Evolutionary conservation across 2,888 invertebrate genomes (phyloP).

Genomic region (Anticlea derivata): DNA sequence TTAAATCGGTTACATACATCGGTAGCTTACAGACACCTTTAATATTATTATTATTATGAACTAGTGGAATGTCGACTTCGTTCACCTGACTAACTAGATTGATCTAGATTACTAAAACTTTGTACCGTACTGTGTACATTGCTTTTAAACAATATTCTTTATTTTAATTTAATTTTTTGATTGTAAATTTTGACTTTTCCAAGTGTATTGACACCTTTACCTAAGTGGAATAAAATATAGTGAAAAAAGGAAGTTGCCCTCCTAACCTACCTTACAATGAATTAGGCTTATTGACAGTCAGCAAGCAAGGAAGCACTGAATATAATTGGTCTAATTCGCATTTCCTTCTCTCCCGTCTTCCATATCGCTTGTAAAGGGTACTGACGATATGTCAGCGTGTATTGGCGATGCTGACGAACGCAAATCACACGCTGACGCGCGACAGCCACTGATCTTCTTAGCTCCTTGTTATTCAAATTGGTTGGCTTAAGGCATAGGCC

Average conservation of each 20-base stretch:
- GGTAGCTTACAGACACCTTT: constrained; percentile 32
- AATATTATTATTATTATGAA: not conserved
- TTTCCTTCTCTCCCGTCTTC: constrained; percentile 8
- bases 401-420: constrained; percentile 46
- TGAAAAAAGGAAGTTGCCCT: too few relatives aligned
- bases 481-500: constrained; percentile 34
- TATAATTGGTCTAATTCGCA: constrained; percentile 4
- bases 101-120: too few relatives aligned
- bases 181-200: too few relatives aligned
- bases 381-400: constrained; percentile 35
- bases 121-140: too few relatives aligned
- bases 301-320: not conserved
- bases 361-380: constrained; percentile 8
- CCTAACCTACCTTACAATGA: too few relatives aligned
- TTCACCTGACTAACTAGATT: too few relatives aligned
- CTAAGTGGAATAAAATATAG: too few relatives aligned
- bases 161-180: too few relatives aligned
- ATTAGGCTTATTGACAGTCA: too few relatives aligned
- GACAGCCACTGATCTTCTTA: constrained; percentile 58
- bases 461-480: constrained; percentile 61
- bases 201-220: too few relatives aligned
- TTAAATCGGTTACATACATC: constrained; percentile 52
- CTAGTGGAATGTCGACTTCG: not conserved
- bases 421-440: constrained; percentile 61
- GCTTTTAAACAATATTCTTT: too few relatives aligned